phyloP scores from a whole-genome alignment of 1,140 invertebrate species.

The Temnothorax curvispinosus region DNA sequence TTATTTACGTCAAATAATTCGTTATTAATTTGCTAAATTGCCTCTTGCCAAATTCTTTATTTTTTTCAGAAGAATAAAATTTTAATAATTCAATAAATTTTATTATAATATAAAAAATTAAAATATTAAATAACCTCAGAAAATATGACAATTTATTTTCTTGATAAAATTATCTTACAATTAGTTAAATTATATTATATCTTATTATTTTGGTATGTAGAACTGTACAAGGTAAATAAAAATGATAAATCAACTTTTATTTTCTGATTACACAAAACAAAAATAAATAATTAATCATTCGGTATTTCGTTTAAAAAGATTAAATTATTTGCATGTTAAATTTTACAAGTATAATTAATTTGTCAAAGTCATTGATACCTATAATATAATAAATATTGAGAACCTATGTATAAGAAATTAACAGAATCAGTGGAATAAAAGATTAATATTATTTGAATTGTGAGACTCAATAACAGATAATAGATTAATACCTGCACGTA shows the following conservation, averaged over 20 bases:
- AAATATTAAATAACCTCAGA: background rate
- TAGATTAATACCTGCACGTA: background rate
- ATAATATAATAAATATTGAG: background rate
- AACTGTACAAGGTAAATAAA: background rate
- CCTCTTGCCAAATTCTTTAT: background rate
- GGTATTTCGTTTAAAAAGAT: background rate
- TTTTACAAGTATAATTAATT: background rate
- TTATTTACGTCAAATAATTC: background rate
- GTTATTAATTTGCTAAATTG: background rate
- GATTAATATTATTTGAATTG: background rate
- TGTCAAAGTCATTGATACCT: background rate
- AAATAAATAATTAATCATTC: background rate
- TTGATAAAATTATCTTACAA: background rate
- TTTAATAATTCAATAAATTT: slow-evolving; percentile 2
- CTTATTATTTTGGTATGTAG: too few relatives aligned
- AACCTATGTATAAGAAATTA: background rate
- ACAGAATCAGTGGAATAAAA: background rate
- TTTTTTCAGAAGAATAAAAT: background rate
- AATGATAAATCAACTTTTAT: background rate
- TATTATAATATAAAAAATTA: background rate
- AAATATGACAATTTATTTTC: background rate
- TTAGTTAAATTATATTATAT: background rate
- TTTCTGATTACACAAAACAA: background rate
- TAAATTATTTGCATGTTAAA: background rate
- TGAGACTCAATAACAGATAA: background rate